phyloP scores from a whole-genome alignment of 1,140 invertebrate genomes.

The Parapsyche elsis region DNA sequence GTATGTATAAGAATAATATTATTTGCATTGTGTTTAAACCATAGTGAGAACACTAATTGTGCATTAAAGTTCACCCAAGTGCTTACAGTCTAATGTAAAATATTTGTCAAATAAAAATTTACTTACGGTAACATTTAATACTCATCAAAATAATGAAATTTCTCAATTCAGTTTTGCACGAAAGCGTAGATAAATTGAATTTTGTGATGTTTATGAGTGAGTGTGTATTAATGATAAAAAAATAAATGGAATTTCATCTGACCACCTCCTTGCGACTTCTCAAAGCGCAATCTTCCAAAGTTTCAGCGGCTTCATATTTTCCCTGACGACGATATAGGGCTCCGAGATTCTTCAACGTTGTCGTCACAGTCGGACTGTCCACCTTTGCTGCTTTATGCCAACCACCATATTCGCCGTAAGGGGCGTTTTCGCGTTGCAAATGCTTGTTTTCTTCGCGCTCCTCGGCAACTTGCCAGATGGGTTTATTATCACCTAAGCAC shows the following conservation, averaged over 20 bases:
- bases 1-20: too few relatives aligned
- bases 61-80: neutral
- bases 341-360: conserved; percentile 96
- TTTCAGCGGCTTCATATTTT: conserved; percentile 99
- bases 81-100: neutral
- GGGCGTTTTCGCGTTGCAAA: conserved; percentile 89
- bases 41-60: neutral
- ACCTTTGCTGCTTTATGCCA: conserved; percentile 99
- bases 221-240: neutral
- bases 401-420: conserved; percentile 94
- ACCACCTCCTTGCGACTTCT: conserved; percentile 91
- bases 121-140: neutral
- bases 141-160: too few relatives aligned
- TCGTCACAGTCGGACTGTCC: conserved; percentile 96
- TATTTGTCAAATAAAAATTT: neutral
- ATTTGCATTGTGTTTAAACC: neutral
- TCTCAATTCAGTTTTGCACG: too few relatives aligned
- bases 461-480: conserved; percentile 99
- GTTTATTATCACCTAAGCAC: conserved; percentile 90
- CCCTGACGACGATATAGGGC: conserved; percentile 97
- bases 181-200: too few relatives aligned
- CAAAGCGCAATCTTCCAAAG: conserved; percentile 96
- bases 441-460: conserved; percentile 96
- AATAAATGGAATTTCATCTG: conserved; percentile 36
- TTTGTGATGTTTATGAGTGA: too few relatives aligned